A percentile compares a stretch with the other conserved stretches of the same genome.
These are phyloP conservation scores for Chrysocyon brachyurus DNA, from an alignment of 2,797 vertebrate species.

Conservation along the genomic window DNA sequence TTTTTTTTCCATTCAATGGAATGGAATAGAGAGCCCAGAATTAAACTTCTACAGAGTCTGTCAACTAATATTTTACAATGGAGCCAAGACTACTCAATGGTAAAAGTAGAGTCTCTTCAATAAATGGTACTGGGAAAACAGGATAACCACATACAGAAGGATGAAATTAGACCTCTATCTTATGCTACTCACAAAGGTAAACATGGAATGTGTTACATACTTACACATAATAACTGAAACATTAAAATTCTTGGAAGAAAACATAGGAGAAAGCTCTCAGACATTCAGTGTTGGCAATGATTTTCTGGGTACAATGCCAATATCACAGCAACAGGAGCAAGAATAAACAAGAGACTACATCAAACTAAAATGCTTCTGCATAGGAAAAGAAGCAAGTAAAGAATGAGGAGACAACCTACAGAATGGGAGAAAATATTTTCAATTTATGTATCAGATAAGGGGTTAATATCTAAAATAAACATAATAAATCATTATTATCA, in stretches of 20 bases:
- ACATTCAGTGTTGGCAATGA: background rate
- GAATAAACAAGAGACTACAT: background rate
- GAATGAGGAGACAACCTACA: background rate
- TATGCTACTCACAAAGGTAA: background rate
- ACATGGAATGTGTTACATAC: background rate
- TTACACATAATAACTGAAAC: background rate
- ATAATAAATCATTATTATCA: background rate
- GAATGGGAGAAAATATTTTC: background rate
- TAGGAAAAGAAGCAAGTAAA: background rate
- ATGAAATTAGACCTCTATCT: background rate
- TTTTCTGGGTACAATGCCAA: background rate
- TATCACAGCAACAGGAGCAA: background rate
- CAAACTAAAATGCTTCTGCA: background rate
- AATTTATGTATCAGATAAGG: background rate
- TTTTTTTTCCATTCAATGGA: background rate
- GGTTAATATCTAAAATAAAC: background rate
- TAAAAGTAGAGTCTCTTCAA: background rate
- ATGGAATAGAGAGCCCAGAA: background rate
- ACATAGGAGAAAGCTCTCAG: background rate
- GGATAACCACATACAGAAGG: background rate
- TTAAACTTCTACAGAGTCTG: background rate
- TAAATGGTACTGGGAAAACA: background rate
- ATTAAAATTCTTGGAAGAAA: background rate
- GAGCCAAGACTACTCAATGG: background rate
- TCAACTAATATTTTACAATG: background rate